A percentile compares a stretch with the other conserved stretches of the same genome.
Conservation (phyloP, 2,888 invertebrate species). For the Zele albiditarsus region DNA sequence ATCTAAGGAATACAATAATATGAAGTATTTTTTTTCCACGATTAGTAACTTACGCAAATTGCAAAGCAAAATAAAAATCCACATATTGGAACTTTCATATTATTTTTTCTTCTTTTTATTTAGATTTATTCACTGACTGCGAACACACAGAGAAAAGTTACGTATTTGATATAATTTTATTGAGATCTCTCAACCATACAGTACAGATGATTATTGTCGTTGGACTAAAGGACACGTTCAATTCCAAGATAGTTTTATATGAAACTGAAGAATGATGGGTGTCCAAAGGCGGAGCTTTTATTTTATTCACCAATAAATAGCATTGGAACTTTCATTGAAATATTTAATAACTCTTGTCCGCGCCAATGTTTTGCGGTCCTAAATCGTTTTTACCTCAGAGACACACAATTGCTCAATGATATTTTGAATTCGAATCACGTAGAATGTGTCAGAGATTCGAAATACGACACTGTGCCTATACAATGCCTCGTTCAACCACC, state of each 20-base stretch:
- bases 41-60: constrained; percentile 58
- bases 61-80: constrained; percentile 52
- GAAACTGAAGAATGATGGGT: constrained; percentile 38
- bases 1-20: not conserved
- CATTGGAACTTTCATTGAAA: constrained; percentile 6
- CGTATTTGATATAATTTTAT: constrained; percentile 25
- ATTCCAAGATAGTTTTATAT: constrained; percentile 64
- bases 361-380: constrained; percentile 54
- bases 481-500: not conserved
- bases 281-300: constrained; percentile 51
- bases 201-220: constrained; percentile 27
- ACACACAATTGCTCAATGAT: constrained; percentile 59
- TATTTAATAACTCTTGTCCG: constrained; percentile 50
- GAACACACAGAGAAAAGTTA: not conserved
- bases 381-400: constrained; percentile 51
- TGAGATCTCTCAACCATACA: constrained; percentile 21
- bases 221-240: constrained; percentile 57
- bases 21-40: not conserved
- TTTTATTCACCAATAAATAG: constrained; percentile 33
- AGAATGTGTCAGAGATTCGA: constrained; percentile 33
- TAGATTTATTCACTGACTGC: not conserved
- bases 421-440: constrained; percentile 58
- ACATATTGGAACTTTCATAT: constrained; percentile 51
- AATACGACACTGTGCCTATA: not conserved
- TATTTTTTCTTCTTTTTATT: constrained; percentile 30